Evolutionary conservation across 2,113 vertebrate species (phyloP).

Genomic region (Poeciliopsis occidentalis): DNA sequence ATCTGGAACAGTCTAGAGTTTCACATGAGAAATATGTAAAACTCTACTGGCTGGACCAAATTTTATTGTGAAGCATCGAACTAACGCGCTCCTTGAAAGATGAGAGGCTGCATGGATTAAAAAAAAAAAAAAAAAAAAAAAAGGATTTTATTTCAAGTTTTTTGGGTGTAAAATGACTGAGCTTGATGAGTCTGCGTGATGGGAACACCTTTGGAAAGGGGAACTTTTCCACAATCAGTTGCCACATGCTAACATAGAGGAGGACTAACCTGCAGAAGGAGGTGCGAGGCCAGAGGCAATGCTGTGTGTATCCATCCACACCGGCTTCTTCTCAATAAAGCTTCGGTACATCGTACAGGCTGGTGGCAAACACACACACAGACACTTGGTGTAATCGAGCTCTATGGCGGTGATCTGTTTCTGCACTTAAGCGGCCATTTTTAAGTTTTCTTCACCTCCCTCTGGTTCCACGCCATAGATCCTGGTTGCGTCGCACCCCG

Average conservation of each 20-base stretch:
- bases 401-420: not conserved
- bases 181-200: not conserved
- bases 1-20: too few species aligned
- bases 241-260: not conserved
- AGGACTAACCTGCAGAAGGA: constrained; percentile 70
- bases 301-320: constrained; percentile 79
- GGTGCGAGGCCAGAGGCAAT: constrained; percentile 81
- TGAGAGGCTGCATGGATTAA: too few species aligned
- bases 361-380: constrained; percentile 38
- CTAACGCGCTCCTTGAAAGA: not conserved
- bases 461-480: constrained; percentile 83
- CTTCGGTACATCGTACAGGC: constrained; percentile 83
- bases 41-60: not conserved
- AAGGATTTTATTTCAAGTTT: not conserved
- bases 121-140: too few species aligned
- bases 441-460: constrained; percentile 69
- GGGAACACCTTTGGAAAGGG: too few species aligned
- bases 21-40: not conserved
- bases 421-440: constrained; percentile 27
- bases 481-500: constrained; percentile 71
- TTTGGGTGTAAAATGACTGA: not conserved
- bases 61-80: not conserved
- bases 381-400: not conserved
- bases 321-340: constrained; percentile 77
- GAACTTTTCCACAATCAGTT: not conserved